Evolutionary conservation across 2,797 vertebrate genomes (phyloP), one percentile per base, ranked within the genome.

Genomic region (Triplophysa bombifrons): DNA sequence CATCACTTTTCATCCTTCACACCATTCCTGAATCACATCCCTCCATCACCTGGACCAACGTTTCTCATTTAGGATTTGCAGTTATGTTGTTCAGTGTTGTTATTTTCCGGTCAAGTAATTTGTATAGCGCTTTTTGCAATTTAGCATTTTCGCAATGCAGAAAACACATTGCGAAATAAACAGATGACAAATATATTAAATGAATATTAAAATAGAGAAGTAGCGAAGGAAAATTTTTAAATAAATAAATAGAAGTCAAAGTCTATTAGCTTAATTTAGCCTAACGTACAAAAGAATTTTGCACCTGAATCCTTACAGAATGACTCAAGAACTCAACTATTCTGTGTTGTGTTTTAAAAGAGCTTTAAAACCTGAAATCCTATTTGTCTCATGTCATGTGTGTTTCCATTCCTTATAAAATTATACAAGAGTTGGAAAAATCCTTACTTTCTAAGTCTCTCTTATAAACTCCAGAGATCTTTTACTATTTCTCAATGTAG

Each of bases 1-100:
- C 72, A 77, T 81, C 55, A 68, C 56, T 72, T 48, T 20, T 27
- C 51, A 46, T 72, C 60, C 72, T 51, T 80, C 51, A 73, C 77
- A 73, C 75, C 75, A 2, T n/a, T 1, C 2, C 3, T 46, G 34
- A 11, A 65, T 41, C 34, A n/a, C 34, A 65, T 38, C 30, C 60
- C 60, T 17, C 14, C 25, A 30, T 61, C 60, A 61, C 25, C 7
- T 61, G 60, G 25, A 61, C 60, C 60, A 61, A 16, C 4, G 27
- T 30, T 61, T 65, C 63, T 41, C 34, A 30, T 38, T 16, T 19
- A 17, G 56, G 56, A 25, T 63, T 30, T 17, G 16, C 1, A 34
- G 10, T 41, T 41, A n/a, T 38, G 9, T n/a, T 17, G 19, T 41
- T 41, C 10, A 5, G 34, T 4, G 19, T 65, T 65, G 34, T 61